Base-by-base conservation (phyloP, 2,888 invertebrate genomes). In the Timandra comae region DNA sequence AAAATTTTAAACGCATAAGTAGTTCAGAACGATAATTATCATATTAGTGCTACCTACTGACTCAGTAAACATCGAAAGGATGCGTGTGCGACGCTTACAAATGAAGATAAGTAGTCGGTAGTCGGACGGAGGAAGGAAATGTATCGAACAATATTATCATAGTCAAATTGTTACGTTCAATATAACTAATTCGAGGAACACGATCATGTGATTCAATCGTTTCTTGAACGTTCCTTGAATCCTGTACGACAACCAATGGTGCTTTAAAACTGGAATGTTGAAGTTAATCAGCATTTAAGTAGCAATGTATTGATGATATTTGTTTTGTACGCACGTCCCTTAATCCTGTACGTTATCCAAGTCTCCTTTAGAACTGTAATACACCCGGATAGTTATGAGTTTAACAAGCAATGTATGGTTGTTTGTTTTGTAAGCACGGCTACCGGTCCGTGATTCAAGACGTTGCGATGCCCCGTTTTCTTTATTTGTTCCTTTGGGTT, bases 401-500 rank as follows among this genome's bases (percentile, higher is more conserved):
- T 1, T 7, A 35, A 23, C 32, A 30, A 37, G 41, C 32, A 34
- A 39, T 41, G 35, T 34, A 37, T 20, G 9, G 28, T 12, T n/a
- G n/a, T n/a, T n/a, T n/a, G n/a, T n/a, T n/a, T n/a, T n/a, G 30
- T 19, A 24, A 19, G 29, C 29, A 30, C 33, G 37, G 30, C 38
- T 39, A 29, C 30, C 33, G 29, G 27, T 25, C 31, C 45, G 38
- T 63, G 63, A 63, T 42, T 63, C 62, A 63, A 40, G 42, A 30
- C 32, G 16, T 35, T 35, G 30, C 50, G 48, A 57, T 55, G 54
- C 55, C 44, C 39, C 39, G 30, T 39, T 43, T n/a, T 42, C 45
- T 51, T 56, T 53, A 56, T 60, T 56, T 50, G 49, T 40, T 40
- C 40, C 38, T 36, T 36, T 33, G 46, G 35, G 40, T 65, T 65